Evolutionary conservation across 2,797 vertebrate species (phyloP).

Genomic region (Tadarida brasiliensis): DNA sequence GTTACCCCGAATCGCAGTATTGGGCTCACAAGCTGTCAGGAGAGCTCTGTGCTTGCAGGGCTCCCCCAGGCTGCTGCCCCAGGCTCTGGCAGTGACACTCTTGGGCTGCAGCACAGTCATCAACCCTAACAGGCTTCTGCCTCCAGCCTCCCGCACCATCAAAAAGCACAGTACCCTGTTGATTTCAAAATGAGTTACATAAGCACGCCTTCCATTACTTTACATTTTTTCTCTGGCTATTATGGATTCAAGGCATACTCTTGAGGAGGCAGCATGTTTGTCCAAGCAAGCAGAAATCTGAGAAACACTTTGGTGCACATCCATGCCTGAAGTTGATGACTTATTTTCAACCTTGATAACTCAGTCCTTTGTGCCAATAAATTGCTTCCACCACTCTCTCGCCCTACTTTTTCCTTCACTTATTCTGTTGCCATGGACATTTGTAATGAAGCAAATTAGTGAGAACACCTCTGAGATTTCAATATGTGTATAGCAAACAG

Average conservation of each 20-base stretch:
- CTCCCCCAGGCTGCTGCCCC: background rate
- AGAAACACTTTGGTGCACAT: slow-evolving; percentile 28
- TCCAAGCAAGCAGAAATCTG: slow-evolving; percentile 64
- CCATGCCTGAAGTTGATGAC: slow-evolving; percentile 60
- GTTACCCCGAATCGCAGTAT: background rate
- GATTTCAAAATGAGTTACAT: slow-evolving; percentile 50
- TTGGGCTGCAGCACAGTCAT: background rate
- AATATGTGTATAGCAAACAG: background rate
- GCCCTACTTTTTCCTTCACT: slow-evolving; percentile 63
- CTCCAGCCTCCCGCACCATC: background rate
- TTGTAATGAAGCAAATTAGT: slow-evolving; percentile 55
- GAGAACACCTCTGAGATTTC: slow-evolving; percentile 48
- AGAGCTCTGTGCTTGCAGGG: background rate
- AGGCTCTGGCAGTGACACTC: background rate
- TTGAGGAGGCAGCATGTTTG: slow-evolving; percentile 40
- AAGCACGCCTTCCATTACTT: slow-evolving; percentile 38
- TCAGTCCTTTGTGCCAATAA: slow-evolving; percentile 62
- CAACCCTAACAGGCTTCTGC: background rate
- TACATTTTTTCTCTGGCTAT: background rate
- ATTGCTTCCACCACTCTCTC: slow-evolving; percentile 12
- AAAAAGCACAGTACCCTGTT: background rate
- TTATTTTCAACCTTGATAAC: slow-evolving; percentile 71
- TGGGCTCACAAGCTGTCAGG: background rate
- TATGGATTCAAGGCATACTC: slow-evolving; percentile 52
- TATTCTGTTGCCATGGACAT: slow-evolving; percentile 45